Evolutionary conservation across 2,797 vertebrate genomes (phyloP).

Genomic region (Sebastes minor): DNA sequence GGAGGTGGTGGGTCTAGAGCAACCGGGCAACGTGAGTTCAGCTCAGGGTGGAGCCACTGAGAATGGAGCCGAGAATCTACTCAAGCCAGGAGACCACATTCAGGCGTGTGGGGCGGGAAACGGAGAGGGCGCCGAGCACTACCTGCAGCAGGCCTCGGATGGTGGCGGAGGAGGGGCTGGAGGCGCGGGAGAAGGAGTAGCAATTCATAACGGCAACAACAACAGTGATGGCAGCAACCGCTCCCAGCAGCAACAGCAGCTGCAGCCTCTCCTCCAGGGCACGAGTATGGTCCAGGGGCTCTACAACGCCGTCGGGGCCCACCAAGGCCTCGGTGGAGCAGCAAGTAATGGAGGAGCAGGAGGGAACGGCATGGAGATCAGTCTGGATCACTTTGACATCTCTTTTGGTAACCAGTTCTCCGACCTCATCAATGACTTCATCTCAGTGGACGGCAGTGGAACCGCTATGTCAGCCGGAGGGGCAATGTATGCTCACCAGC

Average conservation of each 20-base stretch:
- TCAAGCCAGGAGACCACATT: constrained; percentile 92
- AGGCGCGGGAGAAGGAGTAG: constrained; percentile 66
- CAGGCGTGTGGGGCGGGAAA: constrained; percentile 86
- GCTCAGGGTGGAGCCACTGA: constrained; percentile 71
- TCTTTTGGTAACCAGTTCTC: constrained; percentile 99
- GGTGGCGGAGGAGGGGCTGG: constrained; percentile 73
- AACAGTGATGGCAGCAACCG: constrained; percentile 64
- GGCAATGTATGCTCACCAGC: constrained; percentile 93
- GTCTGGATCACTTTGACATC: constrained; percentile 98
- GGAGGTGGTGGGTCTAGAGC: constrained; percentile 92
- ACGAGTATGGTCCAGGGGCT: constrained; percentile 93
- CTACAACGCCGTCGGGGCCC: constrained; percentile 88
- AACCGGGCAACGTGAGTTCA: constrained; percentile 69
- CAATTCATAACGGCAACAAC: constrained; percentile 81
- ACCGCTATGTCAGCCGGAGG: constrained; percentile 85
- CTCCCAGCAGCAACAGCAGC: constrained; percentile 76
- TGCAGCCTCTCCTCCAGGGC: constrained; percentile 93
- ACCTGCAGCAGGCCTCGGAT: constrained; percentile 86
- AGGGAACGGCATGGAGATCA: constrained; percentile 94
- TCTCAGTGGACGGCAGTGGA: constrained; percentile 93
- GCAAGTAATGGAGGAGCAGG: constrained; percentile 80
- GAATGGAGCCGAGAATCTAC: constrained; percentile 86
- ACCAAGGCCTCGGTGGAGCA: constrained; percentile 87
- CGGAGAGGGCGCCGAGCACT: constrained; percentile 90
- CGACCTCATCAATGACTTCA: constrained; percentile 99